phyloP scores from a whole-genome alignment of 1,140 invertebrate species.

The Amphibalanus amphitrite region DNA sequence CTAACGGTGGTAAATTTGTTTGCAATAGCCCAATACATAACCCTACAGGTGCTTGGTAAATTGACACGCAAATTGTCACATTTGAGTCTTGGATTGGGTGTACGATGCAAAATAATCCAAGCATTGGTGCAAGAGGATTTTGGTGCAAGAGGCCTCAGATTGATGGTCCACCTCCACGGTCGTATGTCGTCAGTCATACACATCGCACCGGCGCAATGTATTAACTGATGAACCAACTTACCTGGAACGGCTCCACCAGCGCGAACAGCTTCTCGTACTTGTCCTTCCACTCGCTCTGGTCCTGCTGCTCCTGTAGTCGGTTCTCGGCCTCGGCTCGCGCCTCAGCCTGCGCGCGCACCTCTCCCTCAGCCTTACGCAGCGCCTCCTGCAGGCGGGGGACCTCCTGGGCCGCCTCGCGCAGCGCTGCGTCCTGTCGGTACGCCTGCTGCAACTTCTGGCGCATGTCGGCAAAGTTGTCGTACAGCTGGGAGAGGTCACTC shows the following conservation, averaged over 20 bases:
- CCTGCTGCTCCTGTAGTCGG: not conserved
- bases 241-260: constrained; percentile 11
- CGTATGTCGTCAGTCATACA: too few relatives aligned
- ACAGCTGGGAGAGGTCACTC: not conserved
- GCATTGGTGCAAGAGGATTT: too few relatives aligned
- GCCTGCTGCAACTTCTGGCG: not conserved
- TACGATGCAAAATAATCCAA: too few relatives aligned
- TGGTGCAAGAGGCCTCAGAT: too few relatives aligned
- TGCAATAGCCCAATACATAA: too few relatives aligned
- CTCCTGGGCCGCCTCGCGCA: not conserved
- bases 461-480: not conserved
- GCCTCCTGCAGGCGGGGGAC: not conserved
- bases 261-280: constrained; percentile 8
- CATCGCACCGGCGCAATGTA: too few relatives aligned
- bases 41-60: too few relatives aligned
- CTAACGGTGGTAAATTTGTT: too few relatives aligned
- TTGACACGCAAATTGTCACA: too few relatives aligned
- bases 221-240: too few relatives aligned
- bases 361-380: not conserved
- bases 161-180: too few relatives aligned
- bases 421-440: not conserved
- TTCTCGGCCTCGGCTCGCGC: not conserved
- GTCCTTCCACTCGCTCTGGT: constrained; percentile 8
- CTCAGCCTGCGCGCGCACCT: not conserved
- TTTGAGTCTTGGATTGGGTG: too few relatives aligned